Evolutionary conservation across 2,113 vertebrate species (phyloP), one percentile per base, ranked within the genome.

Genomic region (Tyto alba): DNA sequence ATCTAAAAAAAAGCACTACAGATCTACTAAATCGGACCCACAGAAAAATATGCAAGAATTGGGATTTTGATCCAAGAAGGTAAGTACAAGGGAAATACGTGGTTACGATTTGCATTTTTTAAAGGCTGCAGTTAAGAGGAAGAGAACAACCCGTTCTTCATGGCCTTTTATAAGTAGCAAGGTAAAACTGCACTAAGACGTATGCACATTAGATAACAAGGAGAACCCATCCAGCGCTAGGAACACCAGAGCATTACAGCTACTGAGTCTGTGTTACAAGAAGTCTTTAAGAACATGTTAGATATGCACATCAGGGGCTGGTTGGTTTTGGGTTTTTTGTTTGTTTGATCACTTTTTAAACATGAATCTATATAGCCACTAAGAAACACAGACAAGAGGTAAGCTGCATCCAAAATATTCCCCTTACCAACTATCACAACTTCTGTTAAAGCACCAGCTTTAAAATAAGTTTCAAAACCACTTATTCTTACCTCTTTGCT

Each of bases 401-500:
- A 80, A 94, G 10, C 30, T 66, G 71, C 67, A 89, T 76, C 25
- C 62, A 55, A 84, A 71, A 29, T 50, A 88, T 45, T 88, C 34
- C 73, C 5, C 1, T 2, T 20, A 81, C 13, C 79, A 63, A 81
- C 41, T 19, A 81, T 43, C 64, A 66, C 16, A 68, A 50, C 13
- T 50, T 73, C 40, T 77, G 85, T 64, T 76, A 57, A 86, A 83
- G 64, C 15, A 66, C 7, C 43, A 56, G 22, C 23, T n/a, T n/a
- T n/a, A n/a, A n/a, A n/a, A n/a, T n/a, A n/a, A 47, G 41, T 86
- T 92, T 81, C 75, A 66, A 52, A 43, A 40, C 16, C 52, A 78
- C 57, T 75, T 79, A 48, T 73, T 78, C 90, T 98, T 97, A 99
- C 99, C 99, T 98, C 96, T 99, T 99, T 47, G 99, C 99, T 97